Conservation (phyloP, 2,797 vertebrate species). For the Ptychobarbus kaznakovi region DNA sequence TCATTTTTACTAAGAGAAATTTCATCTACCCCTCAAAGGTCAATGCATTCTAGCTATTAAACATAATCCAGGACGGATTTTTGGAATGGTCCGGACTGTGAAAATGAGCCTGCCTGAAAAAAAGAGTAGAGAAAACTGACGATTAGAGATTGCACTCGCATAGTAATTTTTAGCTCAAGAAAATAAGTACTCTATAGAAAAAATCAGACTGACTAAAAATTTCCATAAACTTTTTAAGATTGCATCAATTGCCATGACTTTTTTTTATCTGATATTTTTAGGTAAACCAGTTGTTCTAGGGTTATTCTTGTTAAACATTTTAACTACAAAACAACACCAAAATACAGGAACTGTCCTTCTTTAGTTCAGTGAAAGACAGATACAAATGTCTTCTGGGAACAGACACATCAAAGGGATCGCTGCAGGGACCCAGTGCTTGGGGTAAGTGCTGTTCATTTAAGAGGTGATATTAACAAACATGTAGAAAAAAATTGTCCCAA, state of each 20-base stretch:
- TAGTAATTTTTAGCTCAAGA: background rate
- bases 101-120: background rate
- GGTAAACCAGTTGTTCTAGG: background rate
- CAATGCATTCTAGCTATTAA: background rate
- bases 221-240: background rate
- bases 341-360: slow-evolving; percentile 9
- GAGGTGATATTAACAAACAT: slow-evolving; percentile 26
- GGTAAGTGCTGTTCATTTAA: slow-evolving; percentile 22
- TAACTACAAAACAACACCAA: background rate
- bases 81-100: background rate
- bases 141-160: background rate
- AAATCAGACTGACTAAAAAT: background rate
- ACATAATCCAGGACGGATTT: background rate
- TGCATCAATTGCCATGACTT: background rate
- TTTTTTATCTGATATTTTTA: background rate
- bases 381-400: slow-evolving; percentile 40
- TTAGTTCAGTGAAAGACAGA: slow-evolving; percentile 32
- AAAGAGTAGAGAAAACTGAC: background rate
- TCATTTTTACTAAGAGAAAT: slow-evolving; percentile 1
- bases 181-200: background rate
- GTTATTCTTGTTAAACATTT: background rate
- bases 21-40: background rate
- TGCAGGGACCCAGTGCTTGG: slow-evolving; percentile 14
- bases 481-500: background rate
- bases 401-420: slow-evolving; percentile 34